Evolutionary conservation across 2,888 invertebrate genomes (phyloP).

Genomic region (Oscheius sp.): DNA sequence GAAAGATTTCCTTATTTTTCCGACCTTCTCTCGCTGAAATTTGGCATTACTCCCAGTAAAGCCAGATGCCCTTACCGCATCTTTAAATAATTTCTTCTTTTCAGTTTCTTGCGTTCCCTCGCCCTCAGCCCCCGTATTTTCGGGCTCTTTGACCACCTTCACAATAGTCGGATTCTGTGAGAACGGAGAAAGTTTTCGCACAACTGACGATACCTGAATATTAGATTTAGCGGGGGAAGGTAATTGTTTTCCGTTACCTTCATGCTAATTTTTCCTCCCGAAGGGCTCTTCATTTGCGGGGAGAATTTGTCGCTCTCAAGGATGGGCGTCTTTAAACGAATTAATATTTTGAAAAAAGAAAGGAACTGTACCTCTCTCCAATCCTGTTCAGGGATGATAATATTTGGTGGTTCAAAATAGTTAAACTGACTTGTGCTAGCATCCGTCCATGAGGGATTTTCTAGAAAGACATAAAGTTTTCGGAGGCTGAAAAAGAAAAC

Average conservation of each 20-base stretch:
- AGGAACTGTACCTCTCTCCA: conserved; percentile 28
- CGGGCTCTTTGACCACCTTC: background rate
- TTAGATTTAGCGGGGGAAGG: background rate
- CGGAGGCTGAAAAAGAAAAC: background rate
- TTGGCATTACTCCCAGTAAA: background rate
- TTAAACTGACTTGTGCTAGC: conserved; percentile 33
- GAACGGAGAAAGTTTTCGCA: conserved; percentile 34
- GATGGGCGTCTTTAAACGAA: conserved; percentile 22
- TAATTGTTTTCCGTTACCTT: conserved; percentile 7
- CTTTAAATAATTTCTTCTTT: conserved; percentile 32
- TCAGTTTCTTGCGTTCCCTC: conserved; percentile 12
- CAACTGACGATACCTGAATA: conserved; percentile 34
- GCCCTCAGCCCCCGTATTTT: background rate
- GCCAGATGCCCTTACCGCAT: conserved; percentile 15
- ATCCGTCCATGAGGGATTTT: conserved; percentile 28
- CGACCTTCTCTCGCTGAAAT: conserved; percentile 32
- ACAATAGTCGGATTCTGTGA: background rate
- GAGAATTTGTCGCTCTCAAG: conserved; percentile 9
- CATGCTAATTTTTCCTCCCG: conserved; percentile 7
- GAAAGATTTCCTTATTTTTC: conserved; percentile 30
- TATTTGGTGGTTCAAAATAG: conserved; percentile 29
- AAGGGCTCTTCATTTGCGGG: conserved; percentile 19
- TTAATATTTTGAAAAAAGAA: background rate
- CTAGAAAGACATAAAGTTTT: conserved; percentile 21
- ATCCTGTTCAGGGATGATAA: conserved; percentile 31